These are phyloP conservation scores for Nemotelus nigrinus DNA, from an alignment of 2,888 invertebrate species.

Conservation along the genomic window DNA sequence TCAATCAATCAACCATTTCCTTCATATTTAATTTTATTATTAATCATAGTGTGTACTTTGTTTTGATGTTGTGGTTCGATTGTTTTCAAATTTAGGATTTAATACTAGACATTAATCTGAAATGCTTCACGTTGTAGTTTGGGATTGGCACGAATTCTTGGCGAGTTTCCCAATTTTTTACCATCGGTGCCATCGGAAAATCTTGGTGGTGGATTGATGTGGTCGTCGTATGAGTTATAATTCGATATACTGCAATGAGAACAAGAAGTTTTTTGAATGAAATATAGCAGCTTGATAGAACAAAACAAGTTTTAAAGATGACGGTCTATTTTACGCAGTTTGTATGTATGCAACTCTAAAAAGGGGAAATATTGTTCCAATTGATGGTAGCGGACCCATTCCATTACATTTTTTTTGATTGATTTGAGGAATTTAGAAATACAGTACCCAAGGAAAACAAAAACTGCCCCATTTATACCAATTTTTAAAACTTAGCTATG, in stretches of 20 bases:
- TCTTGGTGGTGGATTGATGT: slow-evolving; percentile 85
- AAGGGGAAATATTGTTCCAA: too few relatives aligned
- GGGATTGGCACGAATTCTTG: slow-evolving; percentile 66
- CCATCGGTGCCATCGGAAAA: slow-evolving; percentile 75
- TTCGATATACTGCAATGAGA: slow-evolving; percentile 74
- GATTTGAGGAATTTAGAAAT: too few relatives aligned
- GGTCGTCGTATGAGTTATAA: slow-evolving; percentile 82
- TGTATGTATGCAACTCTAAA: too few relatives aligned
- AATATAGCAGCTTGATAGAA: too few relatives aligned
- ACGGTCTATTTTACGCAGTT: too few relatives aligned
- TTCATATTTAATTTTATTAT: slow-evolving; percentile 41
- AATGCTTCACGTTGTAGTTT: slow-evolving; percentile 76
- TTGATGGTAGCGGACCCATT: too few relatives aligned
- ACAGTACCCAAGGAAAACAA: too few relatives aligned
- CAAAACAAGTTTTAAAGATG: too few relatives aligned
- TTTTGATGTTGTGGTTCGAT: neutral
- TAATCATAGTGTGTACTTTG: slow-evolving; percentile 17
- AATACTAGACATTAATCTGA: slow-evolving; percentile 78
- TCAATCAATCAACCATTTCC: slow-evolving; percentile 18
- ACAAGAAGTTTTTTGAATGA: neutral
- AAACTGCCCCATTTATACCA: too few relatives aligned
- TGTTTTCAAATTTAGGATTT: neutral
- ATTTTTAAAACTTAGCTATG: too few relatives aligned
- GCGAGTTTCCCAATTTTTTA: slow-evolving; percentile 64
- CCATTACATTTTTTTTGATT: too few relatives aligned